phyloP scores from a whole-genome alignment of 2,113 vertebrate species.

The Prunella fulvescens region DNA sequence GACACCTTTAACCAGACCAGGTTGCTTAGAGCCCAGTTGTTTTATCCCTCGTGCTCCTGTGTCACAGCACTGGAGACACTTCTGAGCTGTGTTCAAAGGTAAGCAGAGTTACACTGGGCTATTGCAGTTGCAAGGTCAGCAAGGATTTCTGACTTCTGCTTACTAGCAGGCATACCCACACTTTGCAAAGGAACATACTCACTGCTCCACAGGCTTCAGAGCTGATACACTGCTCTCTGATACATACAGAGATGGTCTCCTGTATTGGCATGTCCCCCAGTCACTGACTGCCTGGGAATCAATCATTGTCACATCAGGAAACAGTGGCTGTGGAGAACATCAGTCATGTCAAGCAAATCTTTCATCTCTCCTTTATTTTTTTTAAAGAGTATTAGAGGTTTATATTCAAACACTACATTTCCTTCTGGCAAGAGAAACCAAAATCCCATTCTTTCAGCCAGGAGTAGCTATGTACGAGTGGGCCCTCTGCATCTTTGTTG shows the following conservation, averaged over 20 bases:
- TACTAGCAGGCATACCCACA: background rate
- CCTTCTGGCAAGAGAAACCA: background rate
- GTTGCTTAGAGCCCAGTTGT: background rate
- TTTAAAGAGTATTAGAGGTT: background rate
- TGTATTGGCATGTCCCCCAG: accelerated
- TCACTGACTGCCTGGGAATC: background rate
- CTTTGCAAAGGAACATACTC: background rate
- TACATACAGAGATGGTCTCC: background rate
- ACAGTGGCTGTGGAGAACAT: background rate
- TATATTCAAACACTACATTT: background rate
- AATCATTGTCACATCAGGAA: background rate
- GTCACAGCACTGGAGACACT: background rate
- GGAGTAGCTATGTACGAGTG: background rate
- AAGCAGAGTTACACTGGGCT: background rate
- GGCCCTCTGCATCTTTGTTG: background rate
- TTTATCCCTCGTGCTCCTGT: background rate
- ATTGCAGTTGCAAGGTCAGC: background rate
- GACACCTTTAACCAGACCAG: background rate
- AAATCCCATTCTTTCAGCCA: background rate
- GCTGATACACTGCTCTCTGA: background rate
- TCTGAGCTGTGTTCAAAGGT: background rate
- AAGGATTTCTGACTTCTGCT: background rate
- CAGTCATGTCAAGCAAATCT: background rate
- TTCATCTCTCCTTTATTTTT: background rate
- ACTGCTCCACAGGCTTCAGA: background rate